These are phyloP conservation scores for Volucella inanis DNA, from an alignment of 2,888 invertebrate genomes.

Conservation along the genomic window DNA sequence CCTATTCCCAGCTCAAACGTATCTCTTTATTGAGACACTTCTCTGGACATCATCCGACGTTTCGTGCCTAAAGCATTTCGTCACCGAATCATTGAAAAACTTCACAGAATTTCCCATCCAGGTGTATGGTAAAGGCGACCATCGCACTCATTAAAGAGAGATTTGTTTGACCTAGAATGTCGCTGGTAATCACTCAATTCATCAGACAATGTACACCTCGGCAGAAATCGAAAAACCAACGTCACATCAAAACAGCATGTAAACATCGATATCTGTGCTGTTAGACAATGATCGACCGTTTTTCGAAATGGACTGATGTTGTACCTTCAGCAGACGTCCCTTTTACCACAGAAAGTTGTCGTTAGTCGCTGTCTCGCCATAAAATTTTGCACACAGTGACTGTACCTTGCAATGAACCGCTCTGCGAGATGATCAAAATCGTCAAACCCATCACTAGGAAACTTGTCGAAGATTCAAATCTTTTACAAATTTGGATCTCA, in stretches of 20 bases:
- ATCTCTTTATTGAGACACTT: conserved; percentile 24
- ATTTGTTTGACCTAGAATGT: neutral
- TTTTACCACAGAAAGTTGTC: too few relatives aligned
- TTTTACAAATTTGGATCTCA: conserved; percentile 99
- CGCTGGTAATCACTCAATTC: neutral
- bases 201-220: neutral
- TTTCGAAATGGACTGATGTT: neutral
- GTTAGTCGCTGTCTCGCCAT: too few relatives aligned
- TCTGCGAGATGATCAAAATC: too few relatives aligned
- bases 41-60: neutral
- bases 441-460: conserved; percentile 97
- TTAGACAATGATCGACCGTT: neutral
- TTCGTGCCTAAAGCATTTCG: conserved; percentile 17
- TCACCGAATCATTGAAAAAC: neutral
- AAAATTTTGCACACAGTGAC: too few relatives aligned
- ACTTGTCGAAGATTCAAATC: conserved; percentile 92
- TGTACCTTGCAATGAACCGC: too few relatives aligned
- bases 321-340: neutral
- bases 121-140: too few relatives aligned
- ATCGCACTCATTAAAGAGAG: too few relatives aligned
- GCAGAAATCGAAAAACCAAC: neutral
- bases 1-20: conserved; percentile 6
- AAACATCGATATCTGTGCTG: neutral
- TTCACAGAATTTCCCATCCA: neutral
- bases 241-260: neutral